Percentiles rank a stretch among this genome's conserved stretches.
These are phyloP conservation scores for Drosophila busckii DNA, from an alignment of 1,140 invertebrate species.

Conservation along the genomic window DNA sequence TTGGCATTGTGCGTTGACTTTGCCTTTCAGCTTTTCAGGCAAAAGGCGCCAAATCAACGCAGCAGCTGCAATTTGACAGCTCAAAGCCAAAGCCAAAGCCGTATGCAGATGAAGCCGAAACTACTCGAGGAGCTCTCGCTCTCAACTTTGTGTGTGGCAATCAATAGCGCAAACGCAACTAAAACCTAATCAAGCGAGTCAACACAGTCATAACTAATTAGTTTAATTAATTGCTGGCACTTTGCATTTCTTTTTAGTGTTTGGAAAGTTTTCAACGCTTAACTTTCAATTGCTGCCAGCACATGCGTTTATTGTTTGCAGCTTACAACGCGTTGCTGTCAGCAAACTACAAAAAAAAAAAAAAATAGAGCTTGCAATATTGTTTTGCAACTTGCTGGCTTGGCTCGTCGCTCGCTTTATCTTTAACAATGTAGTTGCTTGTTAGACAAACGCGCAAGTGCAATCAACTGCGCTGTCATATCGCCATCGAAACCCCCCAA, in stretches of 20 bases:
- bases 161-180: too few relatives aligned
- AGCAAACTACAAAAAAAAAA: too few relatives aligned
- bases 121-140: slow-evolving; percentile 25
- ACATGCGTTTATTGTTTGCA: slow-evolving; percentile 23
- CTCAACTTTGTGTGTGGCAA: too few relatives aligned
- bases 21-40: background rate
- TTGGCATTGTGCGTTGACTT: background rate
- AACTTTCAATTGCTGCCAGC: slow-evolving; percentile 6
- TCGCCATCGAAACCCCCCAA: slow-evolving; percentile 33
- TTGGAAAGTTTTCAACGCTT: background rate
- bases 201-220: too few relatives aligned
- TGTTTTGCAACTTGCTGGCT: slow-evolving; percentile 24
- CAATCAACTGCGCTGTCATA: slow-evolving; percentile 35
- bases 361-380: too few relatives aligned
- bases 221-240: too few relatives aligned
- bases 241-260: background rate
- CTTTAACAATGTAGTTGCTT: slow-evolving; percentile 3
- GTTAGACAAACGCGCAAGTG: slow-evolving; percentile 4
- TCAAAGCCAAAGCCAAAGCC: background rate
- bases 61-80: slow-evolving; percentile 5
- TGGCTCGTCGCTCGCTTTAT: background rate
- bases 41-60: slow-evolving; percentile 51
- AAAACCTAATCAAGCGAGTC: too few relatives aligned
- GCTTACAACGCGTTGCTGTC: slow-evolving; percentile 21
- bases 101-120: slow-evolving; percentile 13